Evolutionary conservation across 2,888 invertebrate species (phyloP).

Genomic region (Tanypteryx hageni): DNA sequence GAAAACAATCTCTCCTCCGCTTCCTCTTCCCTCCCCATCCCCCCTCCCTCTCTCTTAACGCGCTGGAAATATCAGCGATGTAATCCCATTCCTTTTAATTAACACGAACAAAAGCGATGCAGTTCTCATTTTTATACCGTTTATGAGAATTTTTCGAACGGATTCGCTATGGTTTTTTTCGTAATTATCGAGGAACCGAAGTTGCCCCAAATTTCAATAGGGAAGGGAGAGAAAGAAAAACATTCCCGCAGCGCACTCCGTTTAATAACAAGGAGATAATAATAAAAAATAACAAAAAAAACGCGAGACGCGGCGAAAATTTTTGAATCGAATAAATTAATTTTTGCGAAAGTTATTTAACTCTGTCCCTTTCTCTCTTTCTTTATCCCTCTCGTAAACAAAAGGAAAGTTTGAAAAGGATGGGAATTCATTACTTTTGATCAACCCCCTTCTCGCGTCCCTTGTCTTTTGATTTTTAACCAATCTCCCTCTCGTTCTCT

Average conservation of each 20-base stretch:
- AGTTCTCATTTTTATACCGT: slow-evolving; percentile 25
- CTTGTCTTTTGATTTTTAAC: neutral
- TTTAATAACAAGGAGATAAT: neutral
- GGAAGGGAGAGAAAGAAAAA: neutral
- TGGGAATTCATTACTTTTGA: neutral
- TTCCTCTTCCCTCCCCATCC: neutral
- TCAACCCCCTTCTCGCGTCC: neutral
- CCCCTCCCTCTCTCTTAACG: slow-evolving; percentile 10
- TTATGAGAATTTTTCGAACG: slow-evolving; percentile 42
- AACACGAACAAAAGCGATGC: slow-evolving; percentile 59
- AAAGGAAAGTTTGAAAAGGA: neutral
- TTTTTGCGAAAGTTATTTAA: slow-evolving; percentile 38
- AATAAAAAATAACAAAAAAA: slow-evolving; percentile 4
- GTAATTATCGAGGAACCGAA: slow-evolving; percentile 58
- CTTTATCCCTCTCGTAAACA: neutral
- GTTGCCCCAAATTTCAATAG: slow-evolving; percentile 63
- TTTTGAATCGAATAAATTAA: slow-evolving; percentile 50
- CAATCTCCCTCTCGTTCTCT: neutral
- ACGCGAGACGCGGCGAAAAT: slow-evolving; percentile 21
- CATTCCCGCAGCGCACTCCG: neutral
- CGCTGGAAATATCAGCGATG: slow-evolving; percentile 46
- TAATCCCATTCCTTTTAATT: slow-evolving; percentile 63
- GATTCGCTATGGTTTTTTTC: slow-evolving; percentile 39
- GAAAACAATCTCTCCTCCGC: neutral
- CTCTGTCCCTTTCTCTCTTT: neutral